These are phyloP conservation scores for Perognathus longimembris DNA, from an alignment of 2,113 vertebrate species.

Conservation along the genomic window DNA sequence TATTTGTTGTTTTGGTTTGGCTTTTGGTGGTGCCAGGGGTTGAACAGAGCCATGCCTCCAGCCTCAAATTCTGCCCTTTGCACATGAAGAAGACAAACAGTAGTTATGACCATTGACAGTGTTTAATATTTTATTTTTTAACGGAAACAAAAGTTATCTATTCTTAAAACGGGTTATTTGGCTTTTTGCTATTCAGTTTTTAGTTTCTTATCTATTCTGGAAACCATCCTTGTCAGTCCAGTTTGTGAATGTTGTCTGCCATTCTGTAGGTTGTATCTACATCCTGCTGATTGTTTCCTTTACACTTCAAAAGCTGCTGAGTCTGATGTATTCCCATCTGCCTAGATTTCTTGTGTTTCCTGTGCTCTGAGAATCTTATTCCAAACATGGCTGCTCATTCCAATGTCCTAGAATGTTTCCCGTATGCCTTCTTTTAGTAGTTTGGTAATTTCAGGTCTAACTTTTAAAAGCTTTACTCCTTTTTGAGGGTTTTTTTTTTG, in stretches of 20 bases:
- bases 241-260: background rate
- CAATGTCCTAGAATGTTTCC: background rate
- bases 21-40: background rate
- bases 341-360: background rate
- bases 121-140: background rate
- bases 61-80: background rate
- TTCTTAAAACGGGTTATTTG: background rate
- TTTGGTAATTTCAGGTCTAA: background rate
- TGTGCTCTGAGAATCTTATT: background rate
- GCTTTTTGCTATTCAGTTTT: background rate
- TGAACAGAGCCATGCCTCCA: too few species aligned
- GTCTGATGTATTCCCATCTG: background rate
- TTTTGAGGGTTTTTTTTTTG: too few species aligned
- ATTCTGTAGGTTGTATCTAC: background rate
- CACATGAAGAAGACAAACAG: conserved; percentile 12
- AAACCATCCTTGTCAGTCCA: background rate
- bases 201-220: background rate
- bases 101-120: background rate
- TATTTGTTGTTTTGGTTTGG: background rate
- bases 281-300: background rate
- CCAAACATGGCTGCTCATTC: background rate
- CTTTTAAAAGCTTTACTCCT: background rate
- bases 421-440: background rate
- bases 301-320: background rate
- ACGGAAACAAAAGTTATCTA: background rate